phyloP scores from a whole-genome alignment of 2,888 invertebrate genomes.

The Cosmorhoe ocellata region DNA sequence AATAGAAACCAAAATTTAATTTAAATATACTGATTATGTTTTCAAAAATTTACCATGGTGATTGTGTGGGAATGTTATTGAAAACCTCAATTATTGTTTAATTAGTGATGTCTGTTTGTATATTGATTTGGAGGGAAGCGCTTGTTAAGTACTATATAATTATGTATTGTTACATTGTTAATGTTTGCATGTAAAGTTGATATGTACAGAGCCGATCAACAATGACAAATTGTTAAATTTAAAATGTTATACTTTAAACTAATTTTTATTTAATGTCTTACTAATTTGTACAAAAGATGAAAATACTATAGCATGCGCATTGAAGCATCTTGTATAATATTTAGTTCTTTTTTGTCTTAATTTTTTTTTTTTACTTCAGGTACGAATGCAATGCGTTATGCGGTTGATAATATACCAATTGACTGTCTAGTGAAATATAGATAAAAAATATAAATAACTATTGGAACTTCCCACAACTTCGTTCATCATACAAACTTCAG shows the following conservation, averaged over 20 bases:
- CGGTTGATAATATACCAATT: constrained; percentile 62
- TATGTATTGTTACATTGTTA: constrained; percentile 14
- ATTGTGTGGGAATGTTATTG: constrained; percentile 5
- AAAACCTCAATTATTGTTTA: constrained; percentile 9
- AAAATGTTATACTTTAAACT: constrained; percentile 20
- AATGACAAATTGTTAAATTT: constrained; percentile 4
- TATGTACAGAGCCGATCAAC: constrained; percentile 1
- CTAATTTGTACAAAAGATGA: constrained; percentile 15
- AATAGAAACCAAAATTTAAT: too few species aligned
- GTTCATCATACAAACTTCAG: too few species aligned
- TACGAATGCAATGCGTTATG: constrained; percentile 78
- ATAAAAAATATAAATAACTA: constrained; percentile 41
- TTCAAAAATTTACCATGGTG: constrained; percentile 10
- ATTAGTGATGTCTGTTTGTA: constrained; percentile 22
- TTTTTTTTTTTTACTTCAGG: constrained; percentile 62
- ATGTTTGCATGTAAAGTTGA: constrained; percentile 10
- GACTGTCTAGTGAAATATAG: constrained; percentile 51
- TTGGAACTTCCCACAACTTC: too few species aligned
- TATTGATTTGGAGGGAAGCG: constrained; percentile 31
- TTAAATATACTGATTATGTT: too few species aligned
- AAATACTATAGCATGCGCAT: constrained; percentile 5
- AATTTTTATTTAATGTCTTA: background rate
- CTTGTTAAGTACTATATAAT: constrained; percentile 19
- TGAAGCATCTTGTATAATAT: background rate
- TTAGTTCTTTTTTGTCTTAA: constrained; percentile 37